Evolutionary conservation across 2,888 invertebrate species (phyloP).

Genomic region (Metalampra italica): DNA sequence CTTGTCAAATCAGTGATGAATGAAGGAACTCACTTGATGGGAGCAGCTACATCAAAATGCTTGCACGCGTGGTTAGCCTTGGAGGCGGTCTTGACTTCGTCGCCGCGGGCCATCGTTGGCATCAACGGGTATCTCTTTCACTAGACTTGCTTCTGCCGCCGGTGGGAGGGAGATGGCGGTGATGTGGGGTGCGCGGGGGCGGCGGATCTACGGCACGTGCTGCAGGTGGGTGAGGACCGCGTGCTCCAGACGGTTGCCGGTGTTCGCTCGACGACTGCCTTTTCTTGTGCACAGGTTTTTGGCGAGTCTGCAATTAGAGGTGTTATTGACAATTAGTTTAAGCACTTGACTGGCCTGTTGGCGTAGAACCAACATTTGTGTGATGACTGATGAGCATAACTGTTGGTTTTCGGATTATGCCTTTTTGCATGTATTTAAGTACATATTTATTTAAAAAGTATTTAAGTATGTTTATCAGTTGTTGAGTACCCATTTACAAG

Average conservation of each 20-base stretch:
- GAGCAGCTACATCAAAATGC: conserved; percentile 56
- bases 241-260: conserved; percentile 91
- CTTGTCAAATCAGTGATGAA: no score
- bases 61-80: conserved; percentile 67
- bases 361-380: no score
- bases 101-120: conserved; percentile 70
- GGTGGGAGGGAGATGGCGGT: conserved; percentile 47
- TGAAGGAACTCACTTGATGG: conserved; percentile 57
- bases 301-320: conserved; percentile 81
- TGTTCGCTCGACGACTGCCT: conserved; percentile 90
- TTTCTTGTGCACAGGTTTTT: conserved; percentile 90
- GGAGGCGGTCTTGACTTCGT: conserved; percentile 66
- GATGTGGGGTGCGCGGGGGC: conserved; percentile 21
- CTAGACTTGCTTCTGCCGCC: conserved; percentile 41
- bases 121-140: conserved; percentile 35
- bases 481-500: no score
- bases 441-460: no score
- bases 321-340: neutral
- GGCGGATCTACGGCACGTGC: conserved; percentile 86
- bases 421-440: no score
- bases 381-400: no score
- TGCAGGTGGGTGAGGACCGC: conserved; percentile 89
- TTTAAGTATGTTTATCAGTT: no score
- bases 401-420: no score
- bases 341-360: no score